Evolutionary conservation across 1,140 invertebrate species (phyloP), one percentile per base, ranked within the genome.

Genomic region (Gonatopus flavifemur): DNA sequence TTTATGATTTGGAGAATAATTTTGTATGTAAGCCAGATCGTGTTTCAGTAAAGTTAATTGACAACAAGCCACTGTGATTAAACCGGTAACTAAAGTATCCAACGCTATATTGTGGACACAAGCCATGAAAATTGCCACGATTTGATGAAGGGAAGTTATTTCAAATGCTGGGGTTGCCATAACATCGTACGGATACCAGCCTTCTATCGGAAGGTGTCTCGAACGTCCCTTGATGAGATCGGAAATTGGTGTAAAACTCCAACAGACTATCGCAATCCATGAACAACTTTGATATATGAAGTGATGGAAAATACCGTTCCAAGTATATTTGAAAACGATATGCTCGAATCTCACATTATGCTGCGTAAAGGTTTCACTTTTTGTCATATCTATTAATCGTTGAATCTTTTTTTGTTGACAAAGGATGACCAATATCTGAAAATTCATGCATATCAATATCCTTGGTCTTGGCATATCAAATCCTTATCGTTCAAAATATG

Each of bases 101-200:
- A 79, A 71, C 25, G 69, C 72, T 0, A 81, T 62, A 43, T 82
- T 81, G 3, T 80, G 69, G 15, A 64, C 62, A 3, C 77, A 81
- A 2, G 67, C 66, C 3, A 76, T 40, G 13, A 66, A 54, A 12
- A 81, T 48, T 0, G 75, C 72, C 0, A 72, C 21, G 0, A 76
- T 60, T 61, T 83, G 80, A 54, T 82, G 73, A 0, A 47, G 13
- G 24, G 73, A 79, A 0, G 77, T 81, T 2, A 82, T 38, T 52
- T 81, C 77, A 44, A 76, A 83, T 0, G 72, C 72, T 19, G 80
- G 80, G 0, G 76, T 70, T 16, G 58, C 55, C 12, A 67, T 68
- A 1, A 69, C 69, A 44, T 81, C 69, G 47, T 79, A 82, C 2
- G 81, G 81, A 33, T 82, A 82, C 81, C 80, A 71, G 19, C 59